Evolutionary conservation across 2,797 vertebrate species (phyloP).

Genomic region (Neoniphon sammara): DNA sequence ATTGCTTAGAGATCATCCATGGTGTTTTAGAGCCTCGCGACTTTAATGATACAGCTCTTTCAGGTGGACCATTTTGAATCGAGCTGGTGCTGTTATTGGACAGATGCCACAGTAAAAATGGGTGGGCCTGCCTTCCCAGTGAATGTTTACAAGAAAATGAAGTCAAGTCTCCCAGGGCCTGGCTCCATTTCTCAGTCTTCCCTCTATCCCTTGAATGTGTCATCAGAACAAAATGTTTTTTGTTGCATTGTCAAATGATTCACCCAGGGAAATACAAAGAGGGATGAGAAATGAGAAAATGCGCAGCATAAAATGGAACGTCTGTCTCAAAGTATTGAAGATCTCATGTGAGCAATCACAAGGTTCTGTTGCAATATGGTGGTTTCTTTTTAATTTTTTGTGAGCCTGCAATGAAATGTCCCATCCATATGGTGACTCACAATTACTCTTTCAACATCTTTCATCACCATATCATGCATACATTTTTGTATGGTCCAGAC

Average conservation of each 20-base stretch:
- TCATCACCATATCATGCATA: no score
- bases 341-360: constrained; percentile 2
- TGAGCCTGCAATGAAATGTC: no score
- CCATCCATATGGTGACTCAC: no score
- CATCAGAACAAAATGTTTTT: background rate
- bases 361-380: background rate
- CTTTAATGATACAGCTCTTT: background rate
- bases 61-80: background rate
- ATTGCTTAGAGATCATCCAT: background rate
- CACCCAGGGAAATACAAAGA: background rate
- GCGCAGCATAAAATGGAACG: background rate
- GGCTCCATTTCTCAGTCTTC: background rate
- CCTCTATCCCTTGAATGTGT: background rate
- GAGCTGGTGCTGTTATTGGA: background rate
- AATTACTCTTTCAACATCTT: no score
- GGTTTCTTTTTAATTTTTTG: background rate
- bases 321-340: background rate
- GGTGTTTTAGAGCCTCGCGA: no score
- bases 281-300: background rate
- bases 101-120: background rate
- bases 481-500: no score
- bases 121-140: background rate
- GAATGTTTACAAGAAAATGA: background rate
- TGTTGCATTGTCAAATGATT: background rate
- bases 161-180: background rate